phyloP scores from a whole-genome alignment of 1,140 invertebrate species.

The Drosophila kurseongensis region DNA sequence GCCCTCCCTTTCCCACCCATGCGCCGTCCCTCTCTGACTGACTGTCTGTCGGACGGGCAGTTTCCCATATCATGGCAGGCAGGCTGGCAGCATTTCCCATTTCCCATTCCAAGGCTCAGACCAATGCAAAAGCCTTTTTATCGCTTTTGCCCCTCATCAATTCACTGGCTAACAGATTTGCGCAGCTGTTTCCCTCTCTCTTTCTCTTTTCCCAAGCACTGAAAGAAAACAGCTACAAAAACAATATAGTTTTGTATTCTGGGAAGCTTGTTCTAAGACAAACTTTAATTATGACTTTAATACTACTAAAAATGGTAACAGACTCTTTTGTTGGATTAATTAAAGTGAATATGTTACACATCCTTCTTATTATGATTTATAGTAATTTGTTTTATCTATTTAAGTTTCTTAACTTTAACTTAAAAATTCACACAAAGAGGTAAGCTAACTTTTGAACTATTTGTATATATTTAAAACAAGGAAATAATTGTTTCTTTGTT shows the following conservation, averaged over 20 bases:
- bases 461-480: too few relatives aligned
- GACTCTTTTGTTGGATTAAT: too few relatives aligned
- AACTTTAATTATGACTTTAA: too few relatives aligned
- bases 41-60: conserved; percentile 14
- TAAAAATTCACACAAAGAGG: background rate
- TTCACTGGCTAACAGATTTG: conserved; percentile 80
- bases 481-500: too few relatives aligned
- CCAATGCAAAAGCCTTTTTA: conserved; percentile 76
- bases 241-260: too few relatives aligned
- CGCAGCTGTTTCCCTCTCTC: conserved; percentile 56
- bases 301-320: too few relatives aligned
- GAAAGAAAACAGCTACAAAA: background rate
- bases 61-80: conserved; percentile 67
- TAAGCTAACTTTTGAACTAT: too few relatives aligned
- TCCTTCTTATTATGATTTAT: background rate
- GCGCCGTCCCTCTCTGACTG: conserved; percentile 6
- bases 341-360: too few relatives aligned
- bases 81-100: conserved; percentile 46
- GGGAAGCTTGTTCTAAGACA: too few relatives aligned
- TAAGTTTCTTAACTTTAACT: background rate
- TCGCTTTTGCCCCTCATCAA: conserved; percentile 79
- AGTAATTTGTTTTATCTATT: background rate
- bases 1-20: conserved; percentile 11
- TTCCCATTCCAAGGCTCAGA: conserved; percentile 29
- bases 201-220: background rate